phyloP scores from a whole-genome alignment of 2,113 vertebrate genomes.

The Psophia crepitans region DNA sequence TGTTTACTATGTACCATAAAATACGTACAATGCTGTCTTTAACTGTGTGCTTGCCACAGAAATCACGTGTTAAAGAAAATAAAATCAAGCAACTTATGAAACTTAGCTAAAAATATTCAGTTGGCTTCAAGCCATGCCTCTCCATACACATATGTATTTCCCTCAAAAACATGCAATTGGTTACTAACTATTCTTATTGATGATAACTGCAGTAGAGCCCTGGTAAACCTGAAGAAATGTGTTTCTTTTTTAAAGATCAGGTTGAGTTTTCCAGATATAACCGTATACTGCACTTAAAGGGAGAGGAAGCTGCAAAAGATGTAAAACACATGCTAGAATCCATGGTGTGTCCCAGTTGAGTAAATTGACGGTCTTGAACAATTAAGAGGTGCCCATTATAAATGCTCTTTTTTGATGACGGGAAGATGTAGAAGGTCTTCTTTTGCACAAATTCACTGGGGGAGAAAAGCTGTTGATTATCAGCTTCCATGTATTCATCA shows the following conservation, averaged over 20 bases:
- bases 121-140: neutral
- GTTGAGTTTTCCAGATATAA: neutral
- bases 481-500: neutral
- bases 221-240: neutral
- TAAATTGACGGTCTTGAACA: neutral
- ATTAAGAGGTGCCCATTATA: neutral
- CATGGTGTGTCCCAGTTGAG: neutral
- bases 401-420: neutral
- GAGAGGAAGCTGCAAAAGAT: neutral
- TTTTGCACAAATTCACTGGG: neutral
- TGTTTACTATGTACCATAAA: neutral
- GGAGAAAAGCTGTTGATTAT: neutral
- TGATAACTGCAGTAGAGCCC: neutral
- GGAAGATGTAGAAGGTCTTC: neutral
- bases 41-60: neutral
- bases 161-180: neutral
- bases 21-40: neutral
- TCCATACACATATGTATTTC: neutral
- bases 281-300: neutral
- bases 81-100: neutral
- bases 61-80: neutral
- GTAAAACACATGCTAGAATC: neutral
- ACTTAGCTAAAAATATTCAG: neutral
- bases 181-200: neutral
- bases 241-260: neutral